Evolutionary conservation across 1,140 invertebrate genomes (phyloP).

Genomic region (Pseudomyrmex gracilis): DNA sequence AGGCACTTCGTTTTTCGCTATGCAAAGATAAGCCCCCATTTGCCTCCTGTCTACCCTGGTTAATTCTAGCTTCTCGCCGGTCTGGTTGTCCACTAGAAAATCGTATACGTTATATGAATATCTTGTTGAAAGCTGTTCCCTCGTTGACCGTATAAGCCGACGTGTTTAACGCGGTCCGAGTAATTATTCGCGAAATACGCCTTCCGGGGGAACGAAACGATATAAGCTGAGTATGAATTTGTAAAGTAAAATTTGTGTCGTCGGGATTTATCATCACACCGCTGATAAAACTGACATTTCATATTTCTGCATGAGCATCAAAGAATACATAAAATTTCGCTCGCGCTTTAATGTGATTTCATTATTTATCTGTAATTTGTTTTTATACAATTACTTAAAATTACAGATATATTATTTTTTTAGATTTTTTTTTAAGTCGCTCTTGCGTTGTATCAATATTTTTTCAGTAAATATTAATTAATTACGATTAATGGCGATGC

Average conservation of each 20-base stretch:
- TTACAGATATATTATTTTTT: not conserved
- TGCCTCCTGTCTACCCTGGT: constrained; percentile 89
- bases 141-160: constrained; percentile 56
- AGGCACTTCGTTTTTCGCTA: constrained; percentile 91
- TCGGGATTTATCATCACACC: constrained; percentile 9
- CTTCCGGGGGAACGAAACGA: constrained; percentile 54
- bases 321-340: not conserved
- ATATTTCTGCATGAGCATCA: constrained; percentile 10
- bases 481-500: constrained; percentile 10
- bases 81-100: constrained; percentile 86
- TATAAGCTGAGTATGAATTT: constrained; percentile 57
- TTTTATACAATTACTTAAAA: not conserved
- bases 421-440: not conserved
- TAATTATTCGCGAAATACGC: constrained; percentile 69
- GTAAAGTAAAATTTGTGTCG: constrained; percentile 40
- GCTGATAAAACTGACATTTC: not conserved
- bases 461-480: not conserved
- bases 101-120: constrained; percentile 72
- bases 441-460: not conserved
- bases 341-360: not conserved
- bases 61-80: constrained; percentile 88
- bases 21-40: constrained; percentile 92
- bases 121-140: constrained; percentile 71
- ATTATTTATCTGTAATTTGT: not conserved
- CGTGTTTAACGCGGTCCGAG: constrained; percentile 50